Evolutionary conservation across 2,888 invertebrate genomes (phyloP).

Genomic region (Acheta domesticus): DNA sequence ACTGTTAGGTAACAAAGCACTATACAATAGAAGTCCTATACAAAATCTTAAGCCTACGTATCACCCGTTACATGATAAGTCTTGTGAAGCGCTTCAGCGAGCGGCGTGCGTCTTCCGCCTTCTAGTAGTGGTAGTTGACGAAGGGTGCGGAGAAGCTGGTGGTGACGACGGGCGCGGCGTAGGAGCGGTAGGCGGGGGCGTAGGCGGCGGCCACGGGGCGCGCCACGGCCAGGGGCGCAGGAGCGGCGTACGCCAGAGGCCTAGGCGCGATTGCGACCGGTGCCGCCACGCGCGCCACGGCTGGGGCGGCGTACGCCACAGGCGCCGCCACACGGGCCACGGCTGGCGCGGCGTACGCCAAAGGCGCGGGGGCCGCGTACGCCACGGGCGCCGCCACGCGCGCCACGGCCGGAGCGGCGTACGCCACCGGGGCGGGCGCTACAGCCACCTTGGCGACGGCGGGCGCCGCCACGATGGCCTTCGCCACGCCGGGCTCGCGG

Average conservation of each 20-base stretch:
- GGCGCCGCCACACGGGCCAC: constrained; percentile 27
- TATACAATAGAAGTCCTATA: not conserved
- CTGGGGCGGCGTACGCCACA: constrained; percentile 26
- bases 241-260: constrained; percentile 31
- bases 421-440: constrained; percentile 29
- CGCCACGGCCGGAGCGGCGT: constrained; percentile 28
- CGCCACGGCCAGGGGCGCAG: constrained; percentile 26
- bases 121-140: constrained; percentile 27
- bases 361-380: constrained; percentile 29
- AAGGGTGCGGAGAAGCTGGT: constrained; percentile 27
- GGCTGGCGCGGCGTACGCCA: constrained; percentile 22
- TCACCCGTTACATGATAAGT: not conserved
- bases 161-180: constrained; percentile 20
- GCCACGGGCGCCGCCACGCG: constrained; percentile 12
- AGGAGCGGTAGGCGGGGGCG: not conserved
- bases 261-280: not conserved
- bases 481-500: constrained; percentile 26
- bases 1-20: not conserved
- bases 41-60: not conserved
- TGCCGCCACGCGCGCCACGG: not conserved
- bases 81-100: no score
- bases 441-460: not conserved
- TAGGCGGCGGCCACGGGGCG: constrained; percentile 2
- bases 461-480: not conserved
- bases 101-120: no score